Conservation (phyloP, 2,888 invertebrate species). For the Ennomos erosarius region DNA sequence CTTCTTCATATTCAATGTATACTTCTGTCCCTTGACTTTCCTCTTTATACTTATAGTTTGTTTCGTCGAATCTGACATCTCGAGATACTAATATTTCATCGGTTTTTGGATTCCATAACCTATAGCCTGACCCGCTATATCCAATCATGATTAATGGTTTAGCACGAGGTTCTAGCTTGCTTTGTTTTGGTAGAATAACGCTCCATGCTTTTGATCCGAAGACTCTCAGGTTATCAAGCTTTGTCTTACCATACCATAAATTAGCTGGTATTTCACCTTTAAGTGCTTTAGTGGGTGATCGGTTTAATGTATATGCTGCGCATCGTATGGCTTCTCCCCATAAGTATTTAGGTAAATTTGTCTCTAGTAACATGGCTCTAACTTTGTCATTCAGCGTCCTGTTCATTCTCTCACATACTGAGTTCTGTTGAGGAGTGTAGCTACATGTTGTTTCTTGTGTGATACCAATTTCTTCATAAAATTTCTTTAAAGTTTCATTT, state of each 20-base stretch:
- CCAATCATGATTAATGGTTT: slow-evolving; percentile 23
- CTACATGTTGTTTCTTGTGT: no score
- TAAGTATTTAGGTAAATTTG: no score
- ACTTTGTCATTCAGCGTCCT: no score
- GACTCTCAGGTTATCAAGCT: slow-evolving; percentile 9
- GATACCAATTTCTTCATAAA: no score
- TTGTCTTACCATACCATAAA: background rate
- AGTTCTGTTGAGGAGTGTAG: no score
- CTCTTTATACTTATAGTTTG: slow-evolving; percentile 8
- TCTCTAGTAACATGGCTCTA: no score
- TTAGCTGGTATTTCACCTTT: background rate
- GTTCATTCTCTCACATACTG: no score
- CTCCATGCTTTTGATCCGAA: slow-evolving; percentile 20
- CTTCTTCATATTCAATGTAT: slow-evolving; percentile 1
- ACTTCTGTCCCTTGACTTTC: background rate
- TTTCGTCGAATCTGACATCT: slow-evolving; percentile 29
- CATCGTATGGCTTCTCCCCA: no score
- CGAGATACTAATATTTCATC: slow-evolving; percentile 22
- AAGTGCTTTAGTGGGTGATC: no score
- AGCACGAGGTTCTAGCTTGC: slow-evolving; percentile 16
- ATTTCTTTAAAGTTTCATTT: no score
- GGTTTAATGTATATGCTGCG: no score
- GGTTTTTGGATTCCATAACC: slow-evolving; percentile 23
- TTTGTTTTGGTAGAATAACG: slow-evolving; percentile 10
- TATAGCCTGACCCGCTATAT: slow-evolving; percentile 21